Percentiles rank a stretch among this genome's conserved stretches.
Conservation (phyloP, 2,888 invertebrate species). For the Clistopyga incitator region DNA sequence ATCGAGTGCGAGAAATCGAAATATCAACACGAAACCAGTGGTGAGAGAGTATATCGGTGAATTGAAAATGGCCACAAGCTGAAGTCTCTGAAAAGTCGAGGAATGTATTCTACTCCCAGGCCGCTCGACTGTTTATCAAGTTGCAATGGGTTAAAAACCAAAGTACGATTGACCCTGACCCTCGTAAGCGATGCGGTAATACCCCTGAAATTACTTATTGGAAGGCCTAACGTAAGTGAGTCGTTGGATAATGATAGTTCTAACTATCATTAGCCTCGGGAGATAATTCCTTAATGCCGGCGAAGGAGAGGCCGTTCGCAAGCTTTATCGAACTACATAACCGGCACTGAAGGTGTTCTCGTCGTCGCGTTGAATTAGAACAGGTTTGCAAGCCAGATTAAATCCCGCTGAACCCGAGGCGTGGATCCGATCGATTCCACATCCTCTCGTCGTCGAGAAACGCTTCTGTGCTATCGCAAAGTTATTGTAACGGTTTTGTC, state of each 20-base stretch:
- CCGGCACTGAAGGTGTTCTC: conserved; percentile 16
- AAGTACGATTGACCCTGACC: conserved; percentile 27
- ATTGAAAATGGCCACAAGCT: background rate
- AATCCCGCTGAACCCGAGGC: conserved; percentile 42
- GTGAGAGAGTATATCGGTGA: conserved; percentile 22
- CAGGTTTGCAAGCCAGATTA: conserved; percentile 54
- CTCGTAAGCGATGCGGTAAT: conserved; percentile 12
- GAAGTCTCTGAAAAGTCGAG: background rate
- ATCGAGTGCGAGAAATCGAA: conserved; percentile 52
- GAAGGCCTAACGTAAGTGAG: conserved; percentile 57
- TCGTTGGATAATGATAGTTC: conserved; percentile 62
- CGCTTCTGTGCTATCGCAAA: conserved; percentile 56
- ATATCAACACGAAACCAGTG: conserved; percentile 18
- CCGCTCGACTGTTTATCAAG: background rate
- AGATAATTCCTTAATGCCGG: conserved; percentile 45
- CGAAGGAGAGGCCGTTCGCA: conserved; percentile 36
- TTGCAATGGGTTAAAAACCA: conserved; percentile 19
- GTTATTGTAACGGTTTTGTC: conserved; percentile 52
- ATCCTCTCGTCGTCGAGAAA: conserved; percentile 17
- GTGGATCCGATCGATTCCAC: conserved; percentile 38
- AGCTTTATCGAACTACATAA: conserved; percentile 22
- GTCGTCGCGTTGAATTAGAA: conserved; percentile 43
- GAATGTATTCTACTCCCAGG: background rate
- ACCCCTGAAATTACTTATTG: conserved; percentile 38
- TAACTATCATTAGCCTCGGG: conserved; percentile 52